These are phyloP conservation scores for Leucophenga maculata DNA, from an alignment of 2,888 invertebrate species.

Conservation along the genomic window DNA sequence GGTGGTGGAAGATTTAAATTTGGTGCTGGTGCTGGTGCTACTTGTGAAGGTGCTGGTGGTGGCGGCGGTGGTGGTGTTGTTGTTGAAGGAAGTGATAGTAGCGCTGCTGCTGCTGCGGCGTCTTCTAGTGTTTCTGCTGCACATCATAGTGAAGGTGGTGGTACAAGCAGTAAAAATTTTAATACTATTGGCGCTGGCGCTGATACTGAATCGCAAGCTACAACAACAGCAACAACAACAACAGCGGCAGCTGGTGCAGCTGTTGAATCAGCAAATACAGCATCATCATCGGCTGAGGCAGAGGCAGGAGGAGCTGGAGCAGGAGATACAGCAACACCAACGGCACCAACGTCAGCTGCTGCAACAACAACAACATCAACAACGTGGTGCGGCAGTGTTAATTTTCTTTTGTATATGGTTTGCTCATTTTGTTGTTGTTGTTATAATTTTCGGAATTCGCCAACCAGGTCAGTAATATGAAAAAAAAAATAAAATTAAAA, in stretches of 20 bases:
- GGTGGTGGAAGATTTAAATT: background rate
- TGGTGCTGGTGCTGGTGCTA: background rate
- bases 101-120: background rate
- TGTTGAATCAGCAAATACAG: slow-evolving; percentile 12
- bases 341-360: slow-evolving; percentile 33
- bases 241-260: slow-evolving; percentile 28
- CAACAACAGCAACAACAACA: slow-evolving; percentile 40
- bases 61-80: background rate
- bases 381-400: slow-evolving; percentile 67
- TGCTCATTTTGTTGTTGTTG: slow-evolving; percentile 70
- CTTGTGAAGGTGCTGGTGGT: background rate
- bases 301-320: too few relatives aligned
- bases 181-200: too few relatives aligned
- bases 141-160: background rate
- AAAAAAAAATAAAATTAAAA: too few relatives aligned
- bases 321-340: slow-evolving; percentile 30
- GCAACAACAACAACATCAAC: slow-evolving; percentile 51
- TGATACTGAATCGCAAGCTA: too few relatives aligned
- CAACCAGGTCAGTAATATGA: slow-evolving; percentile 60
- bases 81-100: too few relatives aligned
- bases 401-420: slow-evolving; percentile 69
- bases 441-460: slow-evolving; percentile 68
- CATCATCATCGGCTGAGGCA: background rate
- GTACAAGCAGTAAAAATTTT: background rate
- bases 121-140: background rate